Base-by-base conservation (phyloP, 2,797 vertebrate genomes). In the Pogonophryne albipinna region DNA sequence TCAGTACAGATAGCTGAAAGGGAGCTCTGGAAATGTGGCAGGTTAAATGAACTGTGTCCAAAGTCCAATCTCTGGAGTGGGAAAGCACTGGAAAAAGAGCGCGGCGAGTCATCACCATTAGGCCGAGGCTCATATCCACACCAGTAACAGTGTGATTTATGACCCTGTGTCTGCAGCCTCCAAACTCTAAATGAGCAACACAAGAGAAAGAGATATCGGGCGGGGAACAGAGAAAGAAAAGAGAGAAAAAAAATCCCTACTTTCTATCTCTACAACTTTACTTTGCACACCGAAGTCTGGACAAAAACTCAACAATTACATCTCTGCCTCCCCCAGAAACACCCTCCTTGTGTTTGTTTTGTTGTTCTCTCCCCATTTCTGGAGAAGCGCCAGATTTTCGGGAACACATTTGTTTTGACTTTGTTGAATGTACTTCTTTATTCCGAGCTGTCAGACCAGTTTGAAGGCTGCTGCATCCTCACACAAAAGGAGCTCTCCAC, bases 1-100 rank as follows among this genome's bases (percentile, higher is more conserved):
- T 90, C 85, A 77, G 89, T 73, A 74, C 84, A 87, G 89, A 91
- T 90, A 92, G 89, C 79, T 45, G 83, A 85, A 87, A 65, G 34
- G 74, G 71, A 89, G 81, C 71, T 31, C 79, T 69, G 70, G 84
- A 89, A 91, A 90, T 38, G 91, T 87, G 89, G 85, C 85, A 84
- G 82, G 92, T 91, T 93, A 94, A 95, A 95, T 95, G 94, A 95
- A 93, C 88, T 93, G 93, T 93, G 89, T 93, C 93, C 89, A 86
- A 87, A 93, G 90, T 91, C 87, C 90, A 91, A 38, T 95, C 91
- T 92, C 92, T 91, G 88, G 83, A 87, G 91, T 86, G 84, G 87
- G 82, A 87, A 83, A 92, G 91, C 87, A 86, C 83, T 89, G 83
- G 88, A 88, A 90, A 92, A 87, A 89, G 90, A 90, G 89, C 82